phyloP scores from a whole-genome alignment of 2,797 vertebrate genomes.

The Tachyglossus aculeatus region DNA sequence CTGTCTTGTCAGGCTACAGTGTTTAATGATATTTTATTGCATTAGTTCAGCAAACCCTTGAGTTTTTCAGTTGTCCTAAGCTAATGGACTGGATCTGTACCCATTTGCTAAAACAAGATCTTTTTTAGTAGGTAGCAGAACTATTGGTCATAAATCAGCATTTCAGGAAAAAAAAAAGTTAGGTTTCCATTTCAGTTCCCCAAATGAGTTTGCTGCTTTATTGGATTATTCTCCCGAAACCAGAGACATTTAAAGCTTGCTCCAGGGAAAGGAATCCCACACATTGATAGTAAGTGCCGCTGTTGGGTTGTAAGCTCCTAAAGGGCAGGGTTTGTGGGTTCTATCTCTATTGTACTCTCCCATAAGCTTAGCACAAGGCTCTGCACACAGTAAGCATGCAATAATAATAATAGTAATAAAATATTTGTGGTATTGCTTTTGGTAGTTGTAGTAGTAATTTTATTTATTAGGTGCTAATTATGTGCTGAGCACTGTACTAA shows the following conservation, averaged over 20 bases:
- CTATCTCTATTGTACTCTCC: too few species aligned
- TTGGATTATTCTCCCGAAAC: slow-evolving; percentile 12
- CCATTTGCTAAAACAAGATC: slow-evolving; percentile 77
- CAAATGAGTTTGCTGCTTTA: slow-evolving; percentile 29
- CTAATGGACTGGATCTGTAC: slow-evolving; percentile 77
- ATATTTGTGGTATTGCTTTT: too few species aligned
- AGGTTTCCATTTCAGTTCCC: slow-evolving; percentile 53
- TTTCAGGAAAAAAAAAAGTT: slow-evolving; percentile 68
- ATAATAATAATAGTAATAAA: too few species aligned
- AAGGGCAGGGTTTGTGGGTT: too few species aligned
- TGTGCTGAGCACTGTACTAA: too few species aligned
- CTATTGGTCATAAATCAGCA: slow-evolving; percentile 66
- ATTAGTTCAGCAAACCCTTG: slow-evolving; percentile 73
- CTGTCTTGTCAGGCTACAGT: slow-evolving; percentile 75
- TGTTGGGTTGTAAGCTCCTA: too few species aligned
- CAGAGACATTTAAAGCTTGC: slow-evolving; percentile 43
- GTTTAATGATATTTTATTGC: slow-evolving; percentile 81
- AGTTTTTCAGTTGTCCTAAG: slow-evolving; percentile 73
- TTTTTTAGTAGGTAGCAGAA: slow-evolving; percentile 67
- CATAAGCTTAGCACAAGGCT: too few species aligned
- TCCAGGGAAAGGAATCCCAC: too few species aligned
- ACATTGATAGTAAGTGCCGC: too few species aligned
- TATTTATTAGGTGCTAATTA: too few species aligned
- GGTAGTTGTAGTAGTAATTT: too few species aligned
- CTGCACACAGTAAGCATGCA: too few species aligned